These are phyloP conservation scores for Apantesis nais DNA, from an alignment of 2,888 invertebrate species.

Conservation along the genomic window DNA sequence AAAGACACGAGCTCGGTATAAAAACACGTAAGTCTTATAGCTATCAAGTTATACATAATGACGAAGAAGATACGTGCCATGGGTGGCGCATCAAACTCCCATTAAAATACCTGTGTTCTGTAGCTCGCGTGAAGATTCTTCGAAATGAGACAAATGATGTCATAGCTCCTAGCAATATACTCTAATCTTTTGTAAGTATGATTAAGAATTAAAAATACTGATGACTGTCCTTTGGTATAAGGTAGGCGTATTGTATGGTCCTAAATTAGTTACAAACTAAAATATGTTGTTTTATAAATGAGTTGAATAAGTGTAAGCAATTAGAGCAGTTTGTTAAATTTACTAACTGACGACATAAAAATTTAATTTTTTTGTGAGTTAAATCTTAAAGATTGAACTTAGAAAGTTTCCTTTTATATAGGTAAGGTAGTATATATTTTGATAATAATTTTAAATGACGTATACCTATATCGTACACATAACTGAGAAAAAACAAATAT, in stretches of 20 bases:
- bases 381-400: no score
- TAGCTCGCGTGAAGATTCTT: conserved; percentile 45
- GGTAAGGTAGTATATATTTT: no score
- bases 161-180: conserved; percentile 42
- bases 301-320: background rate
- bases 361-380: background rate
- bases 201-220: conserved; percentile 22
- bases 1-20: conserved; percentile 36
- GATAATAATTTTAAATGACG: background rate
- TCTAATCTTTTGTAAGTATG: conserved; percentile 25
- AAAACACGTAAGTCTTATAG: conserved; percentile 31
- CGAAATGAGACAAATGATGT: conserved; percentile 55
- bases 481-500: background rate
- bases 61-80: conserved; percentile 47
- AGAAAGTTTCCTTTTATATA: no score
- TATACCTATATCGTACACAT: background rate
- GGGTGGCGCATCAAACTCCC: conserved; percentile 69
- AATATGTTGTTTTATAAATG: background rate
- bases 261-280: background rate
- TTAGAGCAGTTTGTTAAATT: background rate
- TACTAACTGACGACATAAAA: background rate
- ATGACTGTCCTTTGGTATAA: conserved; percentile 10
- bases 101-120: conserved; percentile 68
- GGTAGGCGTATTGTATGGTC: background rate
- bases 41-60: conserved; percentile 53